A percentile compares a stretch with the other conserved stretches of the same genome.
Evolutionary conservation across 2,888 invertebrate species (phyloP).

Genomic region (Drosophila demipolita): DNA sequence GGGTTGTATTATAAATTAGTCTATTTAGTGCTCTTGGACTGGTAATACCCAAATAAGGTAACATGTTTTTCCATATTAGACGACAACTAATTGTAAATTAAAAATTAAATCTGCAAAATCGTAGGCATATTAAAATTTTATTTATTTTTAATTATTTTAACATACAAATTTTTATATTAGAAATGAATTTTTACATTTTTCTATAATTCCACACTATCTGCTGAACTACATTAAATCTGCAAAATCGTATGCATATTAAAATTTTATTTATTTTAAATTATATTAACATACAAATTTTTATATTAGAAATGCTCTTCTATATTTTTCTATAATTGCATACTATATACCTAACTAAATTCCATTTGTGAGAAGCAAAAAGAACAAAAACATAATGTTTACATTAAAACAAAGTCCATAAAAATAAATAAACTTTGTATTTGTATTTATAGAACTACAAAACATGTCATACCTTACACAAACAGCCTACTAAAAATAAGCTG

Average conservation of each 20-base stretch:
- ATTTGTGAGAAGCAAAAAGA: constrained; percentile 6
- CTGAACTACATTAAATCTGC: neutral
- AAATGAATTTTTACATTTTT: too few species aligned
- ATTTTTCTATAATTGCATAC: neutral
- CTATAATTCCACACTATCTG: too few species aligned
- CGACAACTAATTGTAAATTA: neutral
- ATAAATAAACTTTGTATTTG: constrained; percentile 38
- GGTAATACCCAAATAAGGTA: neutral
- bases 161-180: neutral
- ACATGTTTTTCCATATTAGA: neutral
- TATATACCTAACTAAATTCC: constrained; percentile 58
- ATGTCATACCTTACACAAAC: constrained; percentile 23
- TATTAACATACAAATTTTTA: neutral
- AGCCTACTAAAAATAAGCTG: constrained; percentile 6
- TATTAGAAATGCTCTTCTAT: too few species aligned
- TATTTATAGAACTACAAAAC: constrained; percentile 40
- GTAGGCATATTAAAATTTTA: neutral
- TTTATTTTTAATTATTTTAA: neutral
- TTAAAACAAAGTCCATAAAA: constrained; percentile 37
- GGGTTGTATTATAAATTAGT: constrained; percentile 11
- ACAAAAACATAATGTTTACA: constrained; percentile 5
- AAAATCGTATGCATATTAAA: neutral
- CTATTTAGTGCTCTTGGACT: constrained; percentile 5
- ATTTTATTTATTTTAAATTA: neutral
- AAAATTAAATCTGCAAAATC: neutral